Evolutionary conservation across 2,888 invertebrate species (phyloP).

Genomic region (Drosophila subsilvestris): DNA sequence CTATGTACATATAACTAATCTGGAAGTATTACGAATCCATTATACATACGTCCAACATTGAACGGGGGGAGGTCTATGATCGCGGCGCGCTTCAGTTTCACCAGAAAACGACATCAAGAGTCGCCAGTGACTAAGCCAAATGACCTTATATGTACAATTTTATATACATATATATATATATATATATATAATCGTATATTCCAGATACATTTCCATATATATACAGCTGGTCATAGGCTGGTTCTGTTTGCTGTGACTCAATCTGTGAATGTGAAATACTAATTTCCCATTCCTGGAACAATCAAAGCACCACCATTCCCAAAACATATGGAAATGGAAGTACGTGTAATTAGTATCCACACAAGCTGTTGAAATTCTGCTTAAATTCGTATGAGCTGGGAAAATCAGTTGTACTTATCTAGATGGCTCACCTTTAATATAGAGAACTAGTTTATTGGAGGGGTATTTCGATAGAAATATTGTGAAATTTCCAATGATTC

Average conservation of each 20-base stretch:
- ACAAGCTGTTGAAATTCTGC: neutral
- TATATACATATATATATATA: neutral
- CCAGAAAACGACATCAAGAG: slow-evolving; percentile 10
- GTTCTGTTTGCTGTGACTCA: slow-evolving; percentile 32
- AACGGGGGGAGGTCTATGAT: slow-evolving; percentile 22
- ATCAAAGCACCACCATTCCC: slow-evolving; percentile 17
- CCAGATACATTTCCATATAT: slow-evolving; percentile 15
- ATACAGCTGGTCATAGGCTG: slow-evolving; percentile 7
- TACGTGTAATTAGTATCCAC: neutral
- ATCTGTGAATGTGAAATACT: slow-evolving; percentile 25
- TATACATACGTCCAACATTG: neutral
- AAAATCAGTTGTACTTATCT: neutral
- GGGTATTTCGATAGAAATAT: too few species aligned
- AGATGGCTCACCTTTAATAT: too few species aligned
- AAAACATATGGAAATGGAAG: slow-evolving; percentile 17
- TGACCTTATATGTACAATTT: neutral
- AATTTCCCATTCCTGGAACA: slow-evolving; percentile 30
- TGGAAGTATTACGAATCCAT: neutral
- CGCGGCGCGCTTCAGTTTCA: slow-evolving; percentile 21
- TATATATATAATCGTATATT: neutral
- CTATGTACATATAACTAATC: slow-evolving; percentile 26
- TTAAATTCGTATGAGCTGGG: neutral
- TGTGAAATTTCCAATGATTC: too few species aligned
- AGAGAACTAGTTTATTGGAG: neutral
- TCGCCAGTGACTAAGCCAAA: slow-evolving; percentile 20